Base-by-base conservation (phyloP, 2,113 vertebrate genomes). In the Tenebrosternarchus preto region DNA sequence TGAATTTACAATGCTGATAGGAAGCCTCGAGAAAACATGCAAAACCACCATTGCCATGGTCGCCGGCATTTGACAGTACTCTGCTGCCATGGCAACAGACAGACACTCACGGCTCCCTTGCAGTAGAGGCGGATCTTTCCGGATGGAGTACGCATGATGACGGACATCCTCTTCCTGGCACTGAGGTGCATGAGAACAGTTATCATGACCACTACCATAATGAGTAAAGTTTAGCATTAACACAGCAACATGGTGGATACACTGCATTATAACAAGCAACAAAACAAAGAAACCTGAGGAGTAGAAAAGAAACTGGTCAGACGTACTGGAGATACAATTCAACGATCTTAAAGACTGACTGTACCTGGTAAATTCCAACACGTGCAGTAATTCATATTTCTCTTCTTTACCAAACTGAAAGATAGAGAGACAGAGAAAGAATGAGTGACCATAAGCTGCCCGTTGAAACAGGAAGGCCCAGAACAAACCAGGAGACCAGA, bases 351-450 rank as follows among this genome's bases (percentile, higher is more conserved):
- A 56, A 11, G 29, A 36, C 17, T 5, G 25, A 19, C 73, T 55
- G 90, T 93, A 99, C 98, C 98, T 99, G 84, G 97, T 99, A 80
- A 99, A 99, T 89, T 99, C 98, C 85, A 99, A 89, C 36, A 99
- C 98, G 1, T 97, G 95, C 56, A 99, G 94, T 43, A 99, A 89
- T 85, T 98, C 95, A 0, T 98, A 99, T 88, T 90, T 91, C 89
- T 99, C 96, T 86, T 99, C 98, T 22, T 90, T 92, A 63, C 94
- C 95, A 24, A 95, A 80, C 98, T 99, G 81, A 43, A 67, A 86
- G 66, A 88, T 0, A 78, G 5, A 76, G 12, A 16, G 6, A 70
- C n/a, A n/a, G n/a, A n/a, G n/a, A 36, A 36, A 36, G 33, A 36
- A 36, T 36, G 33, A 36, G 33, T 36, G 33, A 36, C 33, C 33